phyloP scores from a whole-genome alignment of 2,888 invertebrate species.

The Lepidonotus clava region DNA sequence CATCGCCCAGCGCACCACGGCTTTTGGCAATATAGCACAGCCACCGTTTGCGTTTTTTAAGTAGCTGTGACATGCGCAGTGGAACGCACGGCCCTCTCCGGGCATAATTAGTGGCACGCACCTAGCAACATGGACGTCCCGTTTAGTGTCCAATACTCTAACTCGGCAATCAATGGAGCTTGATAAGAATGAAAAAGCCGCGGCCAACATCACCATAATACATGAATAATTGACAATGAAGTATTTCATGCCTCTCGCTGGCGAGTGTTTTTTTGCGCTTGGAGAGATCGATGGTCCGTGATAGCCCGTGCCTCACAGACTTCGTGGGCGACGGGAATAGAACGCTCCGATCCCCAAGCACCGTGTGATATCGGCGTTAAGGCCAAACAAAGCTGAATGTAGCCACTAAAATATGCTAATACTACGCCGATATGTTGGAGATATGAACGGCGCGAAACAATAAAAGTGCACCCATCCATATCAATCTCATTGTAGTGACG shows the following conservation, averaged over 20 bases:
- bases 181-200: conserved; percentile 26
- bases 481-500: too few relatives aligned
- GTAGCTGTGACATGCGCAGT: not conserved
- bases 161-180: conserved; percentile 12
- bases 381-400: too few relatives aligned
- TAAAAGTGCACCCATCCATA: too few relatives aligned
- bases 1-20: too few relatives aligned
- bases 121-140: conserved; percentile 4
- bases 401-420: too few relatives aligned
- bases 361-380: too few relatives aligned
- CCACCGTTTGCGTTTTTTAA: too few relatives aligned
- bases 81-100: not conserved
- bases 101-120: not conserved
- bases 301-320: not conserved
- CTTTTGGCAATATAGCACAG: too few relatives aligned
- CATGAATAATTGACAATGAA: conserved; percentile 23
- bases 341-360: too few relatives aligned
- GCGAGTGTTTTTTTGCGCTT: not conserved
- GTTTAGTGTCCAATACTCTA: not conserved
- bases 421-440: too few relatives aligned
- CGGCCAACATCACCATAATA: conserved; percentile 2
- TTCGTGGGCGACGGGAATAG: not conserved
- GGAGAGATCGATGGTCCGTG: conserved; percentile 10
- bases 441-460: too few relatives aligned
- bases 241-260: conserved; percentile 20